Evolutionary conservation across 2,888 invertebrate genomes (phyloP), one percentile per base, ranked within the genome.

Genomic region (Eupithecia abbreviata): DNA sequence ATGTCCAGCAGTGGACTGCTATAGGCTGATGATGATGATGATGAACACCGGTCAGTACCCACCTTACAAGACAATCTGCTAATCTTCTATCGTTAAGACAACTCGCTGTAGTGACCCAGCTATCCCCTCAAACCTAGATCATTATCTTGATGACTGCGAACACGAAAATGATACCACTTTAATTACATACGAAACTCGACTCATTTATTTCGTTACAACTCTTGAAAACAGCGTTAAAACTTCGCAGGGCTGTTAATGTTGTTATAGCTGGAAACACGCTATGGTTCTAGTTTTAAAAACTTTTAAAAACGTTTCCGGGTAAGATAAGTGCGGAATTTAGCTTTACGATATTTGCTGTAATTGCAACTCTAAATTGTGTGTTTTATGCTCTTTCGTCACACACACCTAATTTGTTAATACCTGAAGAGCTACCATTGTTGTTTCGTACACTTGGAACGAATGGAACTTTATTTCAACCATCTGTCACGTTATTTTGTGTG

Each of bases 231-330:
- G 81, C 84, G 82, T 86, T 84, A 82, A 82, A 82, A 86, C 83
- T 85, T 84, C 79, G 82, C 84, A 82, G 84, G 83, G 82, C 82
- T 82, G 82, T 84, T 81, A 84, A 84, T 82, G 82, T 83, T 82
- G 82, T 84, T 81, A 84, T 82, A 81, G 83, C 84, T 82, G 74
- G 81, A 80, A 84, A 75, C 88, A 89, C 88, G 89, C 88, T 80
- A 88, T 82, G 76, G 13, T 69, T 15, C 30, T 51, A 65, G 65
- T 70, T 71, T 65, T 71, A 72, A 71, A 47, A 74, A 74, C 70
- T 47, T 42, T 73, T 73, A 71, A 70, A 77, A 75, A 67, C 51
- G 67, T 71, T 78, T 76, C 78, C 78, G 74, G 47, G 76, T 73
- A 7, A 74, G 78, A 74, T 78, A 76, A 76, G 73, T 75, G 41